phyloP scores from a whole-genome alignment of 2,113 vertebrate species.

The Urocitellus parryii region DNA sequence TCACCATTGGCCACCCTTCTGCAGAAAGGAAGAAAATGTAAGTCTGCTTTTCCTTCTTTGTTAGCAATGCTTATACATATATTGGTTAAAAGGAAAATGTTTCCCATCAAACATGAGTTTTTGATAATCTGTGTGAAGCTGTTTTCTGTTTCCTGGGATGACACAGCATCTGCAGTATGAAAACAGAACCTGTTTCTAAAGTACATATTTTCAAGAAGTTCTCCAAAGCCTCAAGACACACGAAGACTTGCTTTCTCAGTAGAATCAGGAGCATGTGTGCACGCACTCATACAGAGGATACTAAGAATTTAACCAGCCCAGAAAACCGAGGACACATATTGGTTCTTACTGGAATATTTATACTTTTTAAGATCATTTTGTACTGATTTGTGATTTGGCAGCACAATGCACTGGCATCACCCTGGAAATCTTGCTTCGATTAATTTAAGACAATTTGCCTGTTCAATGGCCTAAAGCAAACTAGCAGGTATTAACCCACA shows the following conservation, averaged over 20 bases:
- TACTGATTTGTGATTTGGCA: neutral
- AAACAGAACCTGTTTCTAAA: conserved; percentile 9
- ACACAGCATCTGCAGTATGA: neutral
- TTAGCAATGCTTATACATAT: neutral
- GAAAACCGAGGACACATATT: neutral
- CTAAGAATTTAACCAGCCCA: neutral
- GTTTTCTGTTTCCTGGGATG: neutral
- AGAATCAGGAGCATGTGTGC: neutral
- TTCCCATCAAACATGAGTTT: neutral
- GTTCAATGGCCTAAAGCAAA: neutral
- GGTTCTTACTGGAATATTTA: conserved; percentile 29
- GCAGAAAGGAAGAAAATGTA: conserved; percentile 15
- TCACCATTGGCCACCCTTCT: neutral
- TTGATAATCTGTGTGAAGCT: neutral
- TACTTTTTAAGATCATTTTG: neutral
- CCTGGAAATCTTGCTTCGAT: conserved; percentile 39
- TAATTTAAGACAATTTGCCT: conserved; percentile 19
- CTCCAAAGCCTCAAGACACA: neutral
- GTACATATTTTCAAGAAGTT: conserved; percentile 46
- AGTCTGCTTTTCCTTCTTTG: neutral
- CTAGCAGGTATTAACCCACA: neutral
- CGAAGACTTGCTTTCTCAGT: neutral
- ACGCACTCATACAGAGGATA: neutral
- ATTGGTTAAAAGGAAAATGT: neutral
- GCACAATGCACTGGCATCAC: neutral